phyloP scores from a whole-genome alignment of 2,888 invertebrate genomes.

The Melanophora roralis region DNA sequence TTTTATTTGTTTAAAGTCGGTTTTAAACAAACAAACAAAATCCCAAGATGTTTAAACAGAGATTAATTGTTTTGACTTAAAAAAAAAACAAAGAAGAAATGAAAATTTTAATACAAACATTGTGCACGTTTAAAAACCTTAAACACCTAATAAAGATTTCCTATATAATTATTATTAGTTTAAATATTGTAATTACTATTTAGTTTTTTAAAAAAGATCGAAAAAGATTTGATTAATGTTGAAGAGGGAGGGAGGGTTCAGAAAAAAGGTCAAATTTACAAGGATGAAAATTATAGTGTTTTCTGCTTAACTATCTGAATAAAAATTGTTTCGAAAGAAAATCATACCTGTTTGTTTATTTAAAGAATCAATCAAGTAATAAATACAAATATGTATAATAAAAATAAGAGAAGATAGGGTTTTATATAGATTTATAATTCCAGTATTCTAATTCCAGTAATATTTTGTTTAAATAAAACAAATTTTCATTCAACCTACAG shows the following conservation, averaged over 20 bases:
- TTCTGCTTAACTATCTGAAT: too few relatives aligned
- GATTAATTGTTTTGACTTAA: conserved; percentile 29
- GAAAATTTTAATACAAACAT: background rate
- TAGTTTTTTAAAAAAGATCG: background rate
- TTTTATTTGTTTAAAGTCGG: conserved; percentile 11
- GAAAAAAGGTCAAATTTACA: background rate
- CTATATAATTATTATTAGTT: conserved; percentile 46
- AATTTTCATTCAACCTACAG: too few relatives aligned
- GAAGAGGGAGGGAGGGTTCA: background rate
- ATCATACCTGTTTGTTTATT: too few relatives aligned
- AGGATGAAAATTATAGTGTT: too few relatives aligned
- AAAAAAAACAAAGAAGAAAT: background rate
- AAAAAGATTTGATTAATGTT: background rate
- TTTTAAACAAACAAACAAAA: background rate
- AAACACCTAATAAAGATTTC: conserved; percentile 22
- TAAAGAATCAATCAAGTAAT: too few relatives aligned
- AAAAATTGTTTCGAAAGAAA: too few relatives aligned
- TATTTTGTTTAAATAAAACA: too few relatives aligned
- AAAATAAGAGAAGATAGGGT: too few relatives aligned
- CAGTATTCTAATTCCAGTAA: too few relatives aligned
- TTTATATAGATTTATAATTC: too few relatives aligned
- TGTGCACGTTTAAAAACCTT: conserved; percentile 29
- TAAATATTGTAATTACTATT: conserved; percentile 11
- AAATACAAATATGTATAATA: too few relatives aligned
- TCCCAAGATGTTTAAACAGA: conserved; percentile 7